Base-by-base conservation (phyloP, 2,888 invertebrate species). In the Invenusta paracnida region DNA sequence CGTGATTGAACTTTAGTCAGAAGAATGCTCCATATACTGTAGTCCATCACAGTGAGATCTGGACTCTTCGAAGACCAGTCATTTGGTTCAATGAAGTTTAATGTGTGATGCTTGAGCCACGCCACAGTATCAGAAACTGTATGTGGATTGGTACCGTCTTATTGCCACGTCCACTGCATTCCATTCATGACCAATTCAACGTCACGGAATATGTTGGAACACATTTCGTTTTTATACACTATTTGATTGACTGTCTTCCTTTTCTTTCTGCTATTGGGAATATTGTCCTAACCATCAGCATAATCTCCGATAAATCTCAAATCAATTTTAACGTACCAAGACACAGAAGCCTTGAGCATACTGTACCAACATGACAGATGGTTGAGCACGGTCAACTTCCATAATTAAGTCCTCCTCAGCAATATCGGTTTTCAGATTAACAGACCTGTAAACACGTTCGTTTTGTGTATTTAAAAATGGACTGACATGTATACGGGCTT, bases 271-370 rank as follows among this genome's bases (percentile, higher is more conserved):
- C n/a, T 17, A 48, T 48, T 17, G 48, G 48, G 11, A 48, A 79
- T 79, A 79, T 79, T 79, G 23, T 79, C 79, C 79, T 79, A 28
- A 28, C 79, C 79, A 79, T 79, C 79, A 79, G 79, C 29, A 28
- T 79, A 79, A 28, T 25, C 29, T 2, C 25, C 23, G 25, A 79
- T 5, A 79, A 27, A n/a, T n/a, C 29, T 28, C 27, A 11, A 23
- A 79, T 13, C 79, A 28, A 23, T 79, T 79, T 79, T 79, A 11
- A 11, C 29, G 27, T 79, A 28, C 5, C 27, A 27, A 66, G 11
- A 66, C n/a, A n/a, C n/a, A n/a, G n/a, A n/a, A n/a, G n/a, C n/a
- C n/a, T n/a, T n/a, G n/a, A n/a, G n/a, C n/a, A n/a, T n/a, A n/a
- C n/a, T n/a, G n/a, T n/a, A n/a, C n/a, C n/a, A n/a, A n/a, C n/a